Conservation (phyloP, 2,113 vertebrate genomes). For the Neofelis nebulosa region DNA sequence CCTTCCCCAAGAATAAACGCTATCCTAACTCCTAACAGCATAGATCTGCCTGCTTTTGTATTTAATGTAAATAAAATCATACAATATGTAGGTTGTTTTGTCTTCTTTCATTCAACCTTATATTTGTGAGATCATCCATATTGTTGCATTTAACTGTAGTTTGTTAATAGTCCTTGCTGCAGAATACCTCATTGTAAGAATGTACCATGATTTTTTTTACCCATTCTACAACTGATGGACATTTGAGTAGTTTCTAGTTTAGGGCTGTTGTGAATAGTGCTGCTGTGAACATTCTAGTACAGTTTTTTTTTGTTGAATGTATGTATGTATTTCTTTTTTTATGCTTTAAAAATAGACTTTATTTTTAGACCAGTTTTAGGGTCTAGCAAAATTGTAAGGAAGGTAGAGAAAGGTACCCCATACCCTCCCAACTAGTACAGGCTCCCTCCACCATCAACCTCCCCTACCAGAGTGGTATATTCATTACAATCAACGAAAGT, state of each 20-base stretch:
- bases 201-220: not conserved
- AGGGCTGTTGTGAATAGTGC: not conserved
- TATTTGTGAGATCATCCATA: not conserved
- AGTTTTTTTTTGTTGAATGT: not conserved
- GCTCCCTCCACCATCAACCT: too few relatives aligned
- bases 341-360: too few relatives aligned
- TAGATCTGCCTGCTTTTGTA: not conserved
- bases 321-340: not conserved
- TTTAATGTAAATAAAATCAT: not conserved
- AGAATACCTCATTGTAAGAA: not conserved
- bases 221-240: not conserved
- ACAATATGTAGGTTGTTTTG: not conserved
- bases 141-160: not conserved
- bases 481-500: too few relatives aligned
- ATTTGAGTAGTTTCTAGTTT: slow-evolving; percentile 26
- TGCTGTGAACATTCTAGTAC: not conserved
- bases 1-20: not conserved
- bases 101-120: not conserved
- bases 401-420: too few relatives aligned
- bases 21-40: not conserved
- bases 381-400: too few relatives aligned
- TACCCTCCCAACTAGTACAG: too few relatives aligned
- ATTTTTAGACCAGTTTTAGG: too few relatives aligned
- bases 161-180: not conserved
- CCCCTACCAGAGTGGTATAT: too few relatives aligned